These are phyloP conservation scores for Pristionchus japonicus DNA, from an alignment of 2,888 invertebrate genomes.

Conservation along the genomic window DNA sequence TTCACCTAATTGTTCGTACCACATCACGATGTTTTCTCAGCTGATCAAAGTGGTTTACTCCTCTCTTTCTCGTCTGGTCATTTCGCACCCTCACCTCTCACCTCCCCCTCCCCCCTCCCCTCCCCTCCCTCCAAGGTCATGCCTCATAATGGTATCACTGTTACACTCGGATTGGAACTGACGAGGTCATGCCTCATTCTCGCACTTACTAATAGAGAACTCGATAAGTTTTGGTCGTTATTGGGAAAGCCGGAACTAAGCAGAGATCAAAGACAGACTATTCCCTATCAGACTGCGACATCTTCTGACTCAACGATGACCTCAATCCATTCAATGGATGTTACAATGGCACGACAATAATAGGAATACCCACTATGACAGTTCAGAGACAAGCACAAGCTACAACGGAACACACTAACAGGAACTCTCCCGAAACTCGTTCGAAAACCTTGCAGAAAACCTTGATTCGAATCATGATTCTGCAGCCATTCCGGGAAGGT, in stretches of 20 bases:
- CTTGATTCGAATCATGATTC: background rate
- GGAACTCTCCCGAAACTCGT: background rate
- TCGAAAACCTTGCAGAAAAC: background rate
- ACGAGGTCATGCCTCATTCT: background rate
- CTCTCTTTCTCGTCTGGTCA: constrained; percentile 9
- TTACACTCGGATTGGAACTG: constrained; percentile 22
- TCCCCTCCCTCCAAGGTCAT: background rate
- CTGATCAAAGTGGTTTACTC: background rate
- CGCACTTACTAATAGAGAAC: background rate
- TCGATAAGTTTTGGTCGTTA: background rate
- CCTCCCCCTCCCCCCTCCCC: background rate
- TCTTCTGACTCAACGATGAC: constrained; percentile 23
- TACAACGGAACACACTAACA: background rate
- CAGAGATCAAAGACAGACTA: background rate
- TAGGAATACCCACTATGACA: background rate
- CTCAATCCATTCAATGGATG: background rate
- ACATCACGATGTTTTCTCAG: constrained; percentile 4
- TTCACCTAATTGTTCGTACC: constrained; percentile 6
- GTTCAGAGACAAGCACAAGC: background rate
- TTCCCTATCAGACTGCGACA: background rate
- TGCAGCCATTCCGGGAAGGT: background rate
- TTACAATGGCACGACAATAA: background rate
- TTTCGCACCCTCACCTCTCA: background rate
- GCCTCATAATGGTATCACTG: constrained; percentile 33
- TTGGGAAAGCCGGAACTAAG: background rate